Evolutionary conservation across 2,888 invertebrate genomes (phyloP), one percentile per base, ranked within the genome.

Genomic region (Drosophila suboccidentalis): DNA sequence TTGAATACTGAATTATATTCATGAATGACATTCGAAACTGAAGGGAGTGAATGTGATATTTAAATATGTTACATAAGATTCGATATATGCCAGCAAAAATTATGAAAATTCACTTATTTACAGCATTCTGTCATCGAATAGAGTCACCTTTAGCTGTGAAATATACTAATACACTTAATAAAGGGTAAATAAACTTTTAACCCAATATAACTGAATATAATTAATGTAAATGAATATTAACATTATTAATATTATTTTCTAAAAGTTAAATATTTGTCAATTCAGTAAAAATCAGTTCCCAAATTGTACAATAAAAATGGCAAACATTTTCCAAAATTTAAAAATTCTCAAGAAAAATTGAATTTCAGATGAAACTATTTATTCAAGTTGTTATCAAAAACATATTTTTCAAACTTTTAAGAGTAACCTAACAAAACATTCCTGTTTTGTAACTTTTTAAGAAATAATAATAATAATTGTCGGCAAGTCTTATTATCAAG

Each of bases 401-500:
- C 3, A 19, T 19, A 10, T 11, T 3, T 43, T 19, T 6, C 6
- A 13, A 22, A 44, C 8, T 3, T 44, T 10, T 6, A 13, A 44
- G 6, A 13, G 8, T n/a, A 15, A 22, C 22, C 22, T 1, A 22
- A 39, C n/a, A 6, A 6, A 19, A 22, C 11, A 44, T 11, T 44
- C 3, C 1, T 6, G 13, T 36, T n/a, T 4, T 6, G 13, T 2
- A 13, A 6, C 6, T 13, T 22, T 36, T n/a, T 0, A 19, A 17
- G 11, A 2, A 36, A 38, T n/a, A 36, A 38, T 26, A 43, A 32
- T 34, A 43, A 32, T 34, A 39, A 32, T 5, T 43, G 44, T 6
- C 10, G 11, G 26, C 34, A 53, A 68, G 32, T 38, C 11, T 41
- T 55, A 49, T 53, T 41, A 46, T 58, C 38, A 50, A 47, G 19